Percentiles rank a stretch among this genome's conserved stretches.
These are phyloP conservation scores for Sebastolobus alascanus DNA, from an alignment of 2,797 vertebrate species.

Conservation along the genomic window DNA sequence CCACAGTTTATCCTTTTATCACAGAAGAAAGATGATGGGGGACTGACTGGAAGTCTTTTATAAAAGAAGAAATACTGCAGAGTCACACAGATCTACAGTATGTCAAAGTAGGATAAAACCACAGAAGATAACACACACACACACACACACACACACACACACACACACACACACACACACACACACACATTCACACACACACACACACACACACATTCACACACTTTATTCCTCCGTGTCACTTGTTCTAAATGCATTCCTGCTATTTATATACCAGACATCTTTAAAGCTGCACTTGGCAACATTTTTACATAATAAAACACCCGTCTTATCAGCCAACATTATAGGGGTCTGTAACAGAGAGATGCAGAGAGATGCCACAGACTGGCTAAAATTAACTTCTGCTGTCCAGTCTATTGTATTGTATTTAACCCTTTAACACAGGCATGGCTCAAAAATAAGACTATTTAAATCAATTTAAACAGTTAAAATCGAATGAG, in stretches of 20 bases:
- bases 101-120: conserved; percentile 37
- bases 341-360: conserved; percentile 34
- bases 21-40: conserved; percentile 15
- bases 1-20: conserved; percentile 11
- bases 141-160: conserved; percentile 2
- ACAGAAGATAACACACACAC: conserved; percentile 13
- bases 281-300: conserved; percentile 28
- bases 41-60: conserved; percentile 20
- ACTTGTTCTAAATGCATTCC: conserved; percentile 39
- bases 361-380: conserved; percentile 5
- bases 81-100: conserved; percentile 23
- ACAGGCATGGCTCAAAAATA: not conserved
- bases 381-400: conserved; percentile 39
- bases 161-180: conserved; percentile 12
- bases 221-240: conserved; percentile 16
- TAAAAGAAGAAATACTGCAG: conserved; percentile 17
- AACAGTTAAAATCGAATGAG: not conserved
- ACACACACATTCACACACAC: conserved; percentile 6
- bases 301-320: conserved; percentile 41
- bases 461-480: not conserved
- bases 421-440: conserved; percentile 10
- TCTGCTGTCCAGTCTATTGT: conserved; percentile 15
- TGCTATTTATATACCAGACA: conserved; percentile 57
- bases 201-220: conserved; percentile 19
- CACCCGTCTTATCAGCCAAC: conserved; percentile 32